These are phyloP conservation scores for Crotophaga sulcirostris DNA, from an alignment of 2,113 vertebrate genomes.

Conservation along the genomic window DNA sequence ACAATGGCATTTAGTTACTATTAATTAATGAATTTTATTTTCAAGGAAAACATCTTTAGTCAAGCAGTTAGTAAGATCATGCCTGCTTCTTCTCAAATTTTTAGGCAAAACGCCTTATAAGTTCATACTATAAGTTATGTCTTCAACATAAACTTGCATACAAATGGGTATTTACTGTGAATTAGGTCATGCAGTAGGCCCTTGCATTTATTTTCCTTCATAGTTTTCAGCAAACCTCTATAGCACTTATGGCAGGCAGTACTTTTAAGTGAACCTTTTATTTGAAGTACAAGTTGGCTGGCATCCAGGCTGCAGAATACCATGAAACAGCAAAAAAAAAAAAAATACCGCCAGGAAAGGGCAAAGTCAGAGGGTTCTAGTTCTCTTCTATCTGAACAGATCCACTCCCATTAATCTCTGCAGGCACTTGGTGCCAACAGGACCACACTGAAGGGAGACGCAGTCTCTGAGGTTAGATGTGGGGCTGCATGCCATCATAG, in stretches of 20 bases:
- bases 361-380: not conserved
- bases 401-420: not conserved
- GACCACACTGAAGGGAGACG: not conserved
- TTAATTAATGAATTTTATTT: not conserved
- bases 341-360: not conserved
- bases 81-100: not conserved
- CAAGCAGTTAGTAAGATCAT: not conserved
- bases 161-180: not conserved
- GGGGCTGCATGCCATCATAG: fast-evolving
- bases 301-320: not conserved
- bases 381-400: not conserved
- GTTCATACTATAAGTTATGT: not conserved
- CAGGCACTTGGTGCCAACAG: not conserved
- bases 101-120: not conserved
- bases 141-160: not conserved
- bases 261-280: constrained; percentile 6
- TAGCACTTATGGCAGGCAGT: not conserved
- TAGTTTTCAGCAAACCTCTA: not conserved
- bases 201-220: not conserved
- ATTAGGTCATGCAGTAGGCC: not conserved
- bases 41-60: not conserved
- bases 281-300: not conserved
- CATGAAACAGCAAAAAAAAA: not conserved
- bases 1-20: not conserved
- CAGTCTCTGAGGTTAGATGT: not conserved